Evolutionary conservation across 2,797 vertebrate species (phyloP).

Genomic region (Antrozous pallidus): DNA sequence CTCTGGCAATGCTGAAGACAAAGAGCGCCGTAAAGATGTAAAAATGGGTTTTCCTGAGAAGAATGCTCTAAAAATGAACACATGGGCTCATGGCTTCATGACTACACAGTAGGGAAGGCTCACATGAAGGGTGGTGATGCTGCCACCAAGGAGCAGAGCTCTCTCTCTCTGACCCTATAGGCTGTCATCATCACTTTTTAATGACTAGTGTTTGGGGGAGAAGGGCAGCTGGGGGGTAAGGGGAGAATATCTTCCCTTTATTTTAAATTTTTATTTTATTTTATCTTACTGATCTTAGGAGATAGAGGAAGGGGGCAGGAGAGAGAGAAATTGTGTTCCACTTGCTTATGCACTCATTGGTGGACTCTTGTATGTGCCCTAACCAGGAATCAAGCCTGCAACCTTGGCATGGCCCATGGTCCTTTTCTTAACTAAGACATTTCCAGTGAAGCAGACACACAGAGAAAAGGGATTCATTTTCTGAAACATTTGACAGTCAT

Average conservation of each 20-base stretch:
- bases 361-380: neutral
- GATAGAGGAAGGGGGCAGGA: neutral
- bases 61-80: neutral
- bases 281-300: neutral
- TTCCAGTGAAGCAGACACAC: neutral
- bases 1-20: neutral
- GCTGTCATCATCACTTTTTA: neutral
- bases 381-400: neutral
- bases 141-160: rapidly evolving
- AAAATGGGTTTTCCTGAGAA: neutral
- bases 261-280: neutral
- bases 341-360: neutral
- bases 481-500: neutral
- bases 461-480: neutral
- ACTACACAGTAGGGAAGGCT: neutral
- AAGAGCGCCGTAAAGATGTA: neutral
- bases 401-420: neutral
- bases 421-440: neutral
- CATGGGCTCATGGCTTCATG: neutral
- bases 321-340: neutral
- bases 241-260: neutral
- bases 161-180: neutral
- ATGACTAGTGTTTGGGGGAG: neutral
- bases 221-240: too few relatives aligned
- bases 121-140: neutral